A percentile compares a stretch with the other conserved stretches of the same genome.
Evolutionary conservation across 2,797 vertebrate genomes (phyloP).

Genomic region (Falco naumanni): DNA sequence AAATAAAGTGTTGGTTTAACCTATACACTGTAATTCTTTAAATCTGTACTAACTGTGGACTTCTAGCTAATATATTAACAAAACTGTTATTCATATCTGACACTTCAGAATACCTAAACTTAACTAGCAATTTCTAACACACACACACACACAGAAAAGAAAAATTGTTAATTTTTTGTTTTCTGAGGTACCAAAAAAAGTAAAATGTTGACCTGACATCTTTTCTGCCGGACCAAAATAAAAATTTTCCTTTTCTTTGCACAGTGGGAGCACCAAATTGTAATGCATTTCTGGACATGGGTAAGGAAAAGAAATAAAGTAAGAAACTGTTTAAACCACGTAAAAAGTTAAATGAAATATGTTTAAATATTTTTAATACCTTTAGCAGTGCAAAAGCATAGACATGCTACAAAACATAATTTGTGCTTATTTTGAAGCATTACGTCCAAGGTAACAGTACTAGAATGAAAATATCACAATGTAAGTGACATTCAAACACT

Average conservation of each 20-base stretch:
- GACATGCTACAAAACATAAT: neutral
- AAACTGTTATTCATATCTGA: neutral
- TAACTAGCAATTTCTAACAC: neutral
- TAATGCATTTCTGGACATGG: neutral
- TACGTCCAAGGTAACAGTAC: slow-evolving; percentile 32
- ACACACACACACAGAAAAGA: neutral
- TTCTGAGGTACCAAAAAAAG: neutral
- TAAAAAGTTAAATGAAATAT: neutral
- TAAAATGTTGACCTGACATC: neutral
- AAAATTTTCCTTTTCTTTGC: neutral
- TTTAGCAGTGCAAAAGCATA: neutral
- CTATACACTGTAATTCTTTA: slow-evolving; percentile 40
- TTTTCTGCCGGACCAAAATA: neutral
- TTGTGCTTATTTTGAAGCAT: neutral
- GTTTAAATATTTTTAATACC: slow-evolving; percentile 1
- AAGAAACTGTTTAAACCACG: neutral
- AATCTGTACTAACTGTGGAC: slow-evolving; percentile 3
- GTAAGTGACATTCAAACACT: neutral
- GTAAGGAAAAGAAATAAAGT: neutral
- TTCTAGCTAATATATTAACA: neutral
- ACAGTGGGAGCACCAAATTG: neutral
- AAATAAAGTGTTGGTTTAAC: slow-evolving; percentile 73
- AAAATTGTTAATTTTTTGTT: neutral
- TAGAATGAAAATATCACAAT: slow-evolving; percentile 53
- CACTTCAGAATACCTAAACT: neutral